These are phyloP conservation scores for Accipiter virgatus DNA, from an alignment of 2,113 vertebrate genomes.

Conservation along the genomic window DNA sequence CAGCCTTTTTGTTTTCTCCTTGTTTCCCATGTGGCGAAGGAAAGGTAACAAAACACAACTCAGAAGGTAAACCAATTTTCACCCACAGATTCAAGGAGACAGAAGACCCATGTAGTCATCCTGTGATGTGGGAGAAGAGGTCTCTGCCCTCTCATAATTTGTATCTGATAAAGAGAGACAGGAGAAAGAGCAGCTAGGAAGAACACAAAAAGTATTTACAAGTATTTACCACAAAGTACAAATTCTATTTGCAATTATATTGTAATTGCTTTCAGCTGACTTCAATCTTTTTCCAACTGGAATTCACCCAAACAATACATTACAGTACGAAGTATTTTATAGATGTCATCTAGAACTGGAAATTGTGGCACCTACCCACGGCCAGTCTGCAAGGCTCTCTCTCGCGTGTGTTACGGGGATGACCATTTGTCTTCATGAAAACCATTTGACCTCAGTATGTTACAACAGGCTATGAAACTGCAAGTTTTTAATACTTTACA, in stretches of 20 bases:
- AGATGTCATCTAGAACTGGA: not conserved
- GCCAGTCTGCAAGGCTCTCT: not conserved
- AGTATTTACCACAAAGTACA: not conserved
- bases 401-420: not conserved
- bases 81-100: not conserved
- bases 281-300: slow-evolving; percentile 18
- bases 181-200: not conserved
- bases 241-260: slow-evolving; percentile 1
- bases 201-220: not conserved
- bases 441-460: slow-evolving; percentile 25
- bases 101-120: not conserved
- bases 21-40: not conserved
- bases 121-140: not conserved
- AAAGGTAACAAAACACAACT: not conserved
- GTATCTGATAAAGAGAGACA: not conserved
- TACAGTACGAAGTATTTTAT: not conserved
- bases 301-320: slow-evolving; percentile 45
- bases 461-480: slow-evolving; percentile 30
- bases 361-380: not conserved
- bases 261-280: slow-evolving; percentile 43
- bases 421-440: slow-evolving; percentile 25
- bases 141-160: not conserved
- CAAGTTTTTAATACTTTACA: slow-evolving; percentile 46
- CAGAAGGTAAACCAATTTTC: not conserved
- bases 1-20: not conserved